phyloP scores from a whole-genome alignment of 2,888 invertebrate species.

The Ophioninae sp. region DNA sequence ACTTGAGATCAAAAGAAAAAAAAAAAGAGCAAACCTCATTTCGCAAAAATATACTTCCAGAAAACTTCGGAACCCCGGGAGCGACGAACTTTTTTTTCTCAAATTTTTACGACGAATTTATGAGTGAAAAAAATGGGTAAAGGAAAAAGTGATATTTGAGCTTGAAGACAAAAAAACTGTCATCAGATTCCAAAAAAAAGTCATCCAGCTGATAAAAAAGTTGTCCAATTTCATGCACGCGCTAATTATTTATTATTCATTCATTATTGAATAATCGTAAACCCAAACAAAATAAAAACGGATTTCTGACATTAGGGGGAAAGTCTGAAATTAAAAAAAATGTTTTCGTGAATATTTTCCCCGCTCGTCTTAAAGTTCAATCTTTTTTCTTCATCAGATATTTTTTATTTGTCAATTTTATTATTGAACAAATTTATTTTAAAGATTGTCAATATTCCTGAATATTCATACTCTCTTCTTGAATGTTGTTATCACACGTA shows the following conservation, averaged over 20 bases:
- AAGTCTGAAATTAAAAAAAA: no score
- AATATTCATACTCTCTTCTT: no score
- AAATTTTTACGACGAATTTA: not conserved
- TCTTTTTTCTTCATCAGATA: no score
- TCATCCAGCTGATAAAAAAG: no score
- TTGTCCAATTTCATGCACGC: not conserved
- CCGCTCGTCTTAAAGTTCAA: no score
- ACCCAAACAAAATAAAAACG: no score
- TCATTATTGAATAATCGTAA: constrained; percentile 33
- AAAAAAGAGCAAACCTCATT: not conserved
- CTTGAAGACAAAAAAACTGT: not conserved
- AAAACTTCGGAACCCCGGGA: not conserved
- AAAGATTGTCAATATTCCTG: no score
- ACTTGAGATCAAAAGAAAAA: not conserved
- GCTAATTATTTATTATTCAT: not conserved
- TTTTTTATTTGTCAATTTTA: no score
- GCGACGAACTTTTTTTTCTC: not conserved
- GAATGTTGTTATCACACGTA: constrained; percentile 6
- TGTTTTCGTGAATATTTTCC: no score
- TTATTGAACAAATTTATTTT: no score
- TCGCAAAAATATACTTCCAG: not conserved
- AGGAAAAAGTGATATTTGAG: no score
- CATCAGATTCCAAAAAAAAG: not conserved
- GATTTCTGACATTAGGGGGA: no score
- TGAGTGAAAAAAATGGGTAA: not conserved